Conservation (phyloP, 2,888 invertebrate species). For the Rutpela maculata region DNA sequence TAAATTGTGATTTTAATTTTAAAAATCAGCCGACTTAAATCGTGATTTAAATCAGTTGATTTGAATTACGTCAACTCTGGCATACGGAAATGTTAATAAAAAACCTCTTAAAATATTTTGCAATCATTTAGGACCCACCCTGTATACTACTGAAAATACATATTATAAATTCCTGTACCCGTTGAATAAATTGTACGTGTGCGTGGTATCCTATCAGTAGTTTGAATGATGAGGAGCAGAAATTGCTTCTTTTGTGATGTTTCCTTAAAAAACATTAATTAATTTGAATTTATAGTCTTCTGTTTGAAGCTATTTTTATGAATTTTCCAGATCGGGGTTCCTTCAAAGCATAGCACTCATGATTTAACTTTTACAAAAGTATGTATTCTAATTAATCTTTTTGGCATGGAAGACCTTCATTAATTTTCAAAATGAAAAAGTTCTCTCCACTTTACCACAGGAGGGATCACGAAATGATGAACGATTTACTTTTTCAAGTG, state of each 20-base stretch:
- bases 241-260: neutral
- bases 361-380: conserved; percentile 20
- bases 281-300: conserved; percentile 7
- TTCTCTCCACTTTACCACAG: conserved; percentile 14
- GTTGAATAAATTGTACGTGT: neutral
- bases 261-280: conserved; percentile 14
- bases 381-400: conserved; percentile 33
- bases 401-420: conserved; percentile 33
- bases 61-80: no score
- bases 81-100: no score
- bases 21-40: no score
- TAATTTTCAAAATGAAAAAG: conserved; percentile 36
- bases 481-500: conserved; percentile 31
- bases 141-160: no score
- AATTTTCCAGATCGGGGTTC: conserved; percentile 21
- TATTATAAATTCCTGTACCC: neutral
- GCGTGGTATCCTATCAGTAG: neutral
- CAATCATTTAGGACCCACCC: no score
- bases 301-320: neutral
- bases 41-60: no score
- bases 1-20: no score
- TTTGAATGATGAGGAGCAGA: neutral
- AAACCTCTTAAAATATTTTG: no score
- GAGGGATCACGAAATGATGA: conserved; percentile 1
- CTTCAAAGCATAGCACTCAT: conserved; percentile 4